Evolutionary conservation across 1,140 invertebrate species (phyloP), one percentile per base, ranked within the genome.

Genomic region (Rhagoletis pomonella): DNA sequence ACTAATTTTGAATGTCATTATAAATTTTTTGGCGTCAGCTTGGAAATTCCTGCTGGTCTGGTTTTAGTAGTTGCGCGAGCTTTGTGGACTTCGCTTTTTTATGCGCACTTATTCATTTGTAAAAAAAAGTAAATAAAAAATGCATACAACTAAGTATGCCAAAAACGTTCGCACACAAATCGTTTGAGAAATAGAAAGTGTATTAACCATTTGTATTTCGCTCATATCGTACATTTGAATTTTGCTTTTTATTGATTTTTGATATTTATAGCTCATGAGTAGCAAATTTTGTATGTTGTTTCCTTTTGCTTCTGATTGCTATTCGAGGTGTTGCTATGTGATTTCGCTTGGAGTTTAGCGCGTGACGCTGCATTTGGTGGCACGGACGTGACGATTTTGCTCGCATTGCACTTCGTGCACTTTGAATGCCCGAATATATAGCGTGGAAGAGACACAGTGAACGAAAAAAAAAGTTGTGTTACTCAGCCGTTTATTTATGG

Each of bases 231-330:
- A 7, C n/a, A 2, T 58, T 29, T 81, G 5, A 9, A 1, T 58
- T 55, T 81, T 81, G 17, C 6, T 10, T 81, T 58, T 81, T 81
- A 81, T 81, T 55, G 73, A 81, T 81, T 81, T 81, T 10, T 58
- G 73, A 81, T 81, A 55, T 81, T 81, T 81, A 55, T 81, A 55
- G 14, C 44, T 81, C 73, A 55, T 55, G 19, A 58, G 6, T n/a
- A 55, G 47, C 17, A 42, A 55, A 9, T 5, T 67, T 29, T 67
- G 64, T 10, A 64, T 64, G 9, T 59, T 64, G 17, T 67, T 29
- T 67, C 5, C 17, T 67, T 19, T 29, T 67, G 4, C 17, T 55
- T 81, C n/a, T 58, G 17, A 81, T 50, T 58, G 73, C 7, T 9
- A 14, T 55, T 19, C 39, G 2, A 5, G 2, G 14, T 55, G 44